Evolutionary conservation across 2,888 invertebrate genomes (phyloP).

Genomic region (Drosophila rellima): DNA sequence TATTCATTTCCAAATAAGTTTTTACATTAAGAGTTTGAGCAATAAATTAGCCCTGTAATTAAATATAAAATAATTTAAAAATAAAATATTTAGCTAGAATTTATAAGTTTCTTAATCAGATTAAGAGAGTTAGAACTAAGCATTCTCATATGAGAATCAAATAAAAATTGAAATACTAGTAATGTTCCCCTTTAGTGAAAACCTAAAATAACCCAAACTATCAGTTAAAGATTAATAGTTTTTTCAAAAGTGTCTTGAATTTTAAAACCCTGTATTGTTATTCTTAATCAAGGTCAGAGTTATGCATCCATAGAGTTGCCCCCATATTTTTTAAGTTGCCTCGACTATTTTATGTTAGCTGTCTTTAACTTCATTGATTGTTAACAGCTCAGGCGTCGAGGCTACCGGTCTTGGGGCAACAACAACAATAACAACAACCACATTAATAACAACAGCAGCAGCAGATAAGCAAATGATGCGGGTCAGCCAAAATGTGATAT

Average conservation of each 20-base stretch:
- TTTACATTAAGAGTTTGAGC: background rate
- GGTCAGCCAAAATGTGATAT: conserved; percentile 59
- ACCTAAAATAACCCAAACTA: background rate
- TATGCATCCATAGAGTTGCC: conserved; percentile 41
- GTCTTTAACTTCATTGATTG: conserved; percentile 61
- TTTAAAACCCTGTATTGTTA: conserved; percentile 30
- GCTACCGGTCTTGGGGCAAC: conserved; percentile 67
- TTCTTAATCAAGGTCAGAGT: conserved; percentile 34
- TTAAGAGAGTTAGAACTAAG: too few species aligned
- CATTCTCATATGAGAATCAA: too few species aligned
- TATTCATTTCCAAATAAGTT: background rate
- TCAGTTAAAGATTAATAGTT: conserved; percentile 1
- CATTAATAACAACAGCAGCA: conserved; percentile 19
- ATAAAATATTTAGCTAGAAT: too few species aligned
- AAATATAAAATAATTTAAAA: background rate
- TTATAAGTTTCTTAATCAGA: too few species aligned
- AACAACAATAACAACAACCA: conserved; percentile 20
- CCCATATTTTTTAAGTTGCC: conserved; percentile 40
- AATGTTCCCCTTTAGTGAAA: background rate
- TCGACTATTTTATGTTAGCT: conserved; percentile 52
- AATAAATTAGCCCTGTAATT: background rate
- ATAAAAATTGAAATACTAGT: background rate
- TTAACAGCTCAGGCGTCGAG: conserved; percentile 63
- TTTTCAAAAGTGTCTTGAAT: conserved; percentile 12
- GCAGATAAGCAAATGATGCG: conserved; percentile 59